Evolutionary conservation across 2,888 invertebrate genomes (phyloP), one percentile per base, ranked within the genome.

Genomic region (Drosophila percnosoma): DNA sequence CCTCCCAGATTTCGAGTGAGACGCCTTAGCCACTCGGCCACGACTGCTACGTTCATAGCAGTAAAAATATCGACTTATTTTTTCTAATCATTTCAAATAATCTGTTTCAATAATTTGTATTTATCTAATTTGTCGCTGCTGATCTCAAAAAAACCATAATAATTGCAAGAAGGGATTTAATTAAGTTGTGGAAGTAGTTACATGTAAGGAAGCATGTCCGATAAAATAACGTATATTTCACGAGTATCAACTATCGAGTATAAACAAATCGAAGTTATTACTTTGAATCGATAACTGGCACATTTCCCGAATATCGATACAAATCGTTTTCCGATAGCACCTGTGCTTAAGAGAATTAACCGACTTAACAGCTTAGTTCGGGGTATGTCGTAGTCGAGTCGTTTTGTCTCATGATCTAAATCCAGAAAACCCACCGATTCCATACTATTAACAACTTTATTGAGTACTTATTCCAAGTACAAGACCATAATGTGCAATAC

Each of bases 21-120:
- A 93, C 93, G 92, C 93, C 92, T 93, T 93, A 93, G 92, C 93
- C 93, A 92, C 93, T 93, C 93, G 93, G 93, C 93, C 92, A 93
- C 24, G 92, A 92, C 93, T 93, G 93, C 31, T 8, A 31, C 8
- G 31, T 8, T 0, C 1, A 7, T 29, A 29, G 7, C 1, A 29
- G 29, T 2, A 31, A 7, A 31, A 31, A 8, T 0, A 8, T 31
- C 31, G 8, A 31, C 8, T 40, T 40, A 10, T 10, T n/a, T 40
- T 4, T n/a, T 38, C 4, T n/a, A n/a, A 38, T 42, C 6, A 6
- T 6, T 11, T 6, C 11, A 42, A 42, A 42, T 6, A 21, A 13
- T 13, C 21, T 21, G 1, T 6, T 11, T 21, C 42, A 42, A 42
- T 13, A 21, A 13, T 40, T n/a, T 40, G n/a, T 10, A 21, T 13